phyloP scores from a whole-genome alignment of 2,113 vertebrate genomes.

The Gnathonemus echidnorhynchus region DNA sequence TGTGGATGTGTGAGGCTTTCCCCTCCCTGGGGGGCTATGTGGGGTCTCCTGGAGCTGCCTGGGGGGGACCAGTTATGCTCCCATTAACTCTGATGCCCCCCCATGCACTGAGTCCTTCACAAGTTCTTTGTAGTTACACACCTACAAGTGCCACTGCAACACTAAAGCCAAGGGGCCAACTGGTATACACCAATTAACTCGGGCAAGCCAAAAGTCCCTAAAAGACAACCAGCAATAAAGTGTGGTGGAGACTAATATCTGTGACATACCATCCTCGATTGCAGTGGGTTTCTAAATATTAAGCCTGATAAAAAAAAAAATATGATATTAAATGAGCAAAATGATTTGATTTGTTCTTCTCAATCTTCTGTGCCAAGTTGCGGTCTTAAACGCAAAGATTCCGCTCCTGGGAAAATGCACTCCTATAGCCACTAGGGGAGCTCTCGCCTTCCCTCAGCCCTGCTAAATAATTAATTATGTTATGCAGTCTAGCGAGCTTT shows the following conservation, averaged over 20 bases:
- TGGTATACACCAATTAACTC: not conserved
- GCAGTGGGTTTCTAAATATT: not conserved
- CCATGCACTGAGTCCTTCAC: not conserved
- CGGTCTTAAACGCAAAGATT: not conserved
- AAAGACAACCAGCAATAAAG: not conserved
- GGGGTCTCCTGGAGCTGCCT: not conserved
- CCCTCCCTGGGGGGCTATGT: no score
- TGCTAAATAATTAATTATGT: not conserved
- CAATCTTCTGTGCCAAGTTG: not conserved
- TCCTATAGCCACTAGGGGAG: not conserved
- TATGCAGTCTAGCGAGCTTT: not conserved
- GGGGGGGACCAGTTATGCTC: no score
- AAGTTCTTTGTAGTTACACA: not conserved
- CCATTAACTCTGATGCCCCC: not conserved
- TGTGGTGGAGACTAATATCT: not conserved
- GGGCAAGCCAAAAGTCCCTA: not conserved
- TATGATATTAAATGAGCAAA: not conserved
- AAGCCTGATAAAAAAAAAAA: not conserved
- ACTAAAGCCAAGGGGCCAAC: not conserved
- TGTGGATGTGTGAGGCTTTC: not conserved
- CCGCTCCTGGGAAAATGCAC: not conserved
- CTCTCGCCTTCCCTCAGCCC: not conserved
- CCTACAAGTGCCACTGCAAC: not conserved
- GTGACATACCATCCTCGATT: not conserved
- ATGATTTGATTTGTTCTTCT: not conserved